These are phyloP conservation scores for Empis livida DNA, from an alignment of 2,888 invertebrate genomes.

Conservation along the genomic window DNA sequence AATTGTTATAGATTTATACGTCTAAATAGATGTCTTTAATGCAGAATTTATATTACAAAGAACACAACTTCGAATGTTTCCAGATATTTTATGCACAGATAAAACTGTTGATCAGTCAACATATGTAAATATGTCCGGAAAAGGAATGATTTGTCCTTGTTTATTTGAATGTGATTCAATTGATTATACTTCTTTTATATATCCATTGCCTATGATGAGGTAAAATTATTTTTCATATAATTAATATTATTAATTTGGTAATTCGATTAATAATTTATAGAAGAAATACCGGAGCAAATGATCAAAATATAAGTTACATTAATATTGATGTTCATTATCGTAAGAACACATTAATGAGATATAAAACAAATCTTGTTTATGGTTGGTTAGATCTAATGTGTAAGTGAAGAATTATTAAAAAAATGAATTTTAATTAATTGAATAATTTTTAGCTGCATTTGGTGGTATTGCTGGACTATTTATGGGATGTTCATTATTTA, in stretches of 20 bases:
- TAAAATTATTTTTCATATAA: conserved; percentile 8
- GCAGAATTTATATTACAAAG: no score
- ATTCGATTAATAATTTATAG: not conserved
- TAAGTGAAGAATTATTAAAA: no score
- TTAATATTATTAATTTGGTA: not conserved
- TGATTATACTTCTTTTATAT: conserved; percentile 26
- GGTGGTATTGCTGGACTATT: conserved; percentile 39
- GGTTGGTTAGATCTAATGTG: conserved; percentile 39
- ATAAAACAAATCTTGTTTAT: conserved; percentile 36
- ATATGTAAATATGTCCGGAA: conserved; percentile 21
- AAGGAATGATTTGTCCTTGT: conserved; percentile 30
- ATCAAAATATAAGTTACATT: conserved; percentile 26
- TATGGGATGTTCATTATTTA: conserved; percentile 37
- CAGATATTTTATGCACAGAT: conserved; percentile 25
- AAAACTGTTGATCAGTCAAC: conserved; percentile 24
- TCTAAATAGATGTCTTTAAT: not conserved
- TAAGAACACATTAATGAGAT: conserved; percentile 34
- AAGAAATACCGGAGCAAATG: conserved; percentile 19
- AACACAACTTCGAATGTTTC: no score
- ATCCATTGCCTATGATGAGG: conserved; percentile 18
- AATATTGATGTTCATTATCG: conserved; percentile 36
- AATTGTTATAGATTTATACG: not conserved
- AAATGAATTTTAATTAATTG: conserved; percentile 1
- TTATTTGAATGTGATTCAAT: conserved; percentile 25
- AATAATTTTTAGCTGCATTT: conserved; percentile 30